Conservation (phyloP, 2,888 invertebrate genomes). For the Ophion ventricosus region DNA sequence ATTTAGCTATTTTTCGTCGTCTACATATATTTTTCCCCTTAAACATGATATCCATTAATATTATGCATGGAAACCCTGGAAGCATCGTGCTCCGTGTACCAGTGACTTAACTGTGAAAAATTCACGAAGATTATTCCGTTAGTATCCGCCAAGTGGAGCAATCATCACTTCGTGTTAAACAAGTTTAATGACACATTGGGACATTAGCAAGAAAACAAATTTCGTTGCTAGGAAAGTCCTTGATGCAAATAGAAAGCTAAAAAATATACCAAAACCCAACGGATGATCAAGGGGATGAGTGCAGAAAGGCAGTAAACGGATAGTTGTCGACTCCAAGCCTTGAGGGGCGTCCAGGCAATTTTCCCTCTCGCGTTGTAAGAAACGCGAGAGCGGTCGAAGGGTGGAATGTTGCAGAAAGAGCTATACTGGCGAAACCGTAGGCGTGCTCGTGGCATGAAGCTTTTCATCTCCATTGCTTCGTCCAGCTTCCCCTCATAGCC, state of each 20-base stretch:
- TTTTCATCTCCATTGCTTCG: constrained; percentile 46
- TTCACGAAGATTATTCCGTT: no score
- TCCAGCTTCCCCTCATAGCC: constrained; percentile 15
- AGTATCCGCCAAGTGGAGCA: constrained; percentile 12
- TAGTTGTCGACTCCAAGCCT: constrained; percentile 31
- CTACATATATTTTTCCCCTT: no score
- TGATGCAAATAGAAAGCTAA: constrained; percentile 27
- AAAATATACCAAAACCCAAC: background rate
- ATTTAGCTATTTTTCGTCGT: no score
- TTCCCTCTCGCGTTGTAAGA: constrained; percentile 33
- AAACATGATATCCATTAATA: no score
- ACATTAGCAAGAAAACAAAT: constrained; percentile 56
- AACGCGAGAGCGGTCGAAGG: constrained; percentile 22
- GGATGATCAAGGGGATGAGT: background rate
- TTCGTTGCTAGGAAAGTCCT: constrained; percentile 37
- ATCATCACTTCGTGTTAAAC: constrained; percentile 12
- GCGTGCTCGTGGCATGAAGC: constrained; percentile 48
- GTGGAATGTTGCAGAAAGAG: constrained; percentile 8
- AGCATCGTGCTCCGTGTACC: no score
- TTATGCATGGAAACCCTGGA: no score
- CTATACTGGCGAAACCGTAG: constrained; percentile 51
- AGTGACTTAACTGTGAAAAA: no score
- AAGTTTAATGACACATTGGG: constrained; percentile 28
- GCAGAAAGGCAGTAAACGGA: constrained; percentile 2
- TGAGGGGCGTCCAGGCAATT: constrained; percentile 40